Evolutionary conservation across 2,113 vertebrate species (phyloP).

Genomic region (Python bivittatus): DNA sequence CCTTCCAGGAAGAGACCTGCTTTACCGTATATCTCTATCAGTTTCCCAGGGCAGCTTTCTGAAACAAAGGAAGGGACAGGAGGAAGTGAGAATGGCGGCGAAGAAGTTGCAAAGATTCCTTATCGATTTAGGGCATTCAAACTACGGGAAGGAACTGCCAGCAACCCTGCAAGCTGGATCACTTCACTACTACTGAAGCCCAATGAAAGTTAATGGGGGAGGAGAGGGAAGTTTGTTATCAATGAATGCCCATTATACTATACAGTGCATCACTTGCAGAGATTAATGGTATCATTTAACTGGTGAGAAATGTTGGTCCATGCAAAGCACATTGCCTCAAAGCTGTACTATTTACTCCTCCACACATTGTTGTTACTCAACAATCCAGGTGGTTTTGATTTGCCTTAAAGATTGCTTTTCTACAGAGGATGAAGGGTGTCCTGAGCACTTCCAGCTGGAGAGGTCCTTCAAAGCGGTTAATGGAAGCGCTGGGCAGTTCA

Average conservation of each 20-base stretch:
- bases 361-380: neutral
- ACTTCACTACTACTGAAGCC: neutral
- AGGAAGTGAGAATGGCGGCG: neutral
- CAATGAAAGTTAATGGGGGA: neutral
- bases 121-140: too few species aligned
- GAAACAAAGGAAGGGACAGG: conserved; percentile 22
- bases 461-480: neutral
- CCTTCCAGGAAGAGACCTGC: conserved; percentile 94
- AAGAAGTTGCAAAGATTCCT: neutral
- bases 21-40: conserved; percentile 90
- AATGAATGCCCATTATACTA: neutral
- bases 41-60: conserved; percentile 93
- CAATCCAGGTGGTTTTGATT: neutral
- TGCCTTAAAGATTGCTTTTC: neutral
- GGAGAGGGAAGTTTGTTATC: neutral
- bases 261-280: neutral
- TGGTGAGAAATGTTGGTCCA: neutral
- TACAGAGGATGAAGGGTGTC: neutral
- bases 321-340: neutral
- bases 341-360: neutral
- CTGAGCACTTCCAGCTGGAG: neutral
- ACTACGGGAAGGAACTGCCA: neutral
- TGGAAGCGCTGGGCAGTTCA: neutral
- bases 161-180: neutral
- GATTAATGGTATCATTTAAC: neutral